These are phyloP conservation scores for Leuctra nigra DNA, from an alignment of 2,888 invertebrate species.

Conservation along the genomic window DNA sequence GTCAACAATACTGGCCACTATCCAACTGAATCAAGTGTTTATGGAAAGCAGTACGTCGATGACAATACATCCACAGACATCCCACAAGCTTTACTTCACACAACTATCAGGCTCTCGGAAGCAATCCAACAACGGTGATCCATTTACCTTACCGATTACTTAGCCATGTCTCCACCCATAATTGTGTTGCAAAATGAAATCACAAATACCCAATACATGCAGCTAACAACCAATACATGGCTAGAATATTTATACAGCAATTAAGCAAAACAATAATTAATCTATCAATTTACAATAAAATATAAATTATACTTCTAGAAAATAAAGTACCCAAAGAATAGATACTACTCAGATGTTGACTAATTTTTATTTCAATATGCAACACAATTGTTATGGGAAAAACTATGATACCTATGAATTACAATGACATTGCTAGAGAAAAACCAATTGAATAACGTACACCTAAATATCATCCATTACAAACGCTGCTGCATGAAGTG, in stretches of 20 bases:
- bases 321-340: too few relatives aligned
- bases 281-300: background rate
- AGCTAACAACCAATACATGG: background rate
- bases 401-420: too few relatives aligned
- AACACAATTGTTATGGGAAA: conserved; percentile 1
- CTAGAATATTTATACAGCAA: background rate
- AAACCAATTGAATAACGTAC: background rate
- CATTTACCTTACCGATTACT: background rate
- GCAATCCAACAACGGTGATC: too few relatives aligned
- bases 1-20: too few relatives aligned
- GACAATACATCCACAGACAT: too few relatives aligned
- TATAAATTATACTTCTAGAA: too few relatives aligned
- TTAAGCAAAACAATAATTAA: background rate
- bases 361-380: conserved; percentile 12
- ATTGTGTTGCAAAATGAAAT: conserved; percentile 1
- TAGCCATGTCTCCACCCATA: conserved; percentile 16
- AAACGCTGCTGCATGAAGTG: background rate
- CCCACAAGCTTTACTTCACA: too few relatives aligned
- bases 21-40: too few relatives aligned
- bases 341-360: background rate
- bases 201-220: background rate
- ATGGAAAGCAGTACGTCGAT: too few relatives aligned
- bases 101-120: too few relatives aligned
- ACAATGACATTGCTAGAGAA: background rate
- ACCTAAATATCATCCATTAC: background rate